Evolutionary conservation across 2,113 vertebrate species (phyloP).

Genomic region (Silurus meridionalis): DNA sequence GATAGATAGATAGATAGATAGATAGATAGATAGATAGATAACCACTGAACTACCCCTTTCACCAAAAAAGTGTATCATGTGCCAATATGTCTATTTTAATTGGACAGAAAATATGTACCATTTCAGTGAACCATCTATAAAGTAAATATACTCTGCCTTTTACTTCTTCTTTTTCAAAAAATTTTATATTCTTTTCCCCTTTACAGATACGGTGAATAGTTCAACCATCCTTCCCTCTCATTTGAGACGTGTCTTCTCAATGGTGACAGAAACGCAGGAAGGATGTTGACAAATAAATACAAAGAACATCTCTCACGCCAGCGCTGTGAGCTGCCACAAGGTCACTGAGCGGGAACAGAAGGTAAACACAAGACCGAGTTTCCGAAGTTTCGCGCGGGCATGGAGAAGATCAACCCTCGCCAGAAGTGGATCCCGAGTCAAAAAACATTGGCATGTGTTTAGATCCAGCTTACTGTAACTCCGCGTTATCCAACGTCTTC

Average conservation of each 20-base stretch:
- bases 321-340: neutral
- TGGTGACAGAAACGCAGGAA: neutral
- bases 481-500: conserved; percentile 24
- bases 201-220: neutral
- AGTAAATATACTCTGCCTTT: neutral
- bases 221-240: neutral
- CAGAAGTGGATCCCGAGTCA: conserved; percentile 1
- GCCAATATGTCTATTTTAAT: neutral
- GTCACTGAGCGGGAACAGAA: neutral
- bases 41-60: neutral
- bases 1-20: too few species aligned
- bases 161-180: neutral
- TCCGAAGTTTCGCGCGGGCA: neutral
- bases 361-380: neutral
- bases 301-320: neutral
- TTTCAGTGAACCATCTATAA: neutral
- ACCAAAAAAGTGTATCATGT: neutral
- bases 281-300: neutral
- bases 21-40: too few species aligned
- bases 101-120: neutral
- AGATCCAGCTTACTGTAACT: neutral
- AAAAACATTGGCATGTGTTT: neutral
- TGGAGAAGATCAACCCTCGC: neutral
- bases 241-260: neutral
- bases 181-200: neutral